A percentile compares a stretch with the other conserved stretches of the same genome.
phyloP scores from a whole-genome alignment of 2,797 vertebrate species.

The Acanthurus tractus region DNA sequence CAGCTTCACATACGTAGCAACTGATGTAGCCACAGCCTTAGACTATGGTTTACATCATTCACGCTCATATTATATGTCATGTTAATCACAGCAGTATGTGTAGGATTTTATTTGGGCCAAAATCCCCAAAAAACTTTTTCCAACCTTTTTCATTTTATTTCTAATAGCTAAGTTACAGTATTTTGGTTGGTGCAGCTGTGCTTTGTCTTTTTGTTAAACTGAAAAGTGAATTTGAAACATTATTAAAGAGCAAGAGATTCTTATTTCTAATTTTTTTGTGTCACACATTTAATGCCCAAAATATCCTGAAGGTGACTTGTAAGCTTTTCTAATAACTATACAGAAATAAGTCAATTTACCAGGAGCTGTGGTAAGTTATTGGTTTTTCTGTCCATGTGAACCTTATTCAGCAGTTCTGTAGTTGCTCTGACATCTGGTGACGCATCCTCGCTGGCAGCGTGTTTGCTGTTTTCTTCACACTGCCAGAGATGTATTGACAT shows the following conservation, averaged over 20 bases:
- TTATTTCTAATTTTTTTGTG: too few species aligned
- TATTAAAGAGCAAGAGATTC: not conserved
- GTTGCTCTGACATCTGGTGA: not conserved
- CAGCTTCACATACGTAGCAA: not conserved
- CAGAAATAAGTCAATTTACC: not conserved
- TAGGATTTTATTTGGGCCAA: not conserved
- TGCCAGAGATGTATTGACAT: constrained; percentile 32
- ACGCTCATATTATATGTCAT: not conserved
- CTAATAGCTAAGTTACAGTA: not conserved
- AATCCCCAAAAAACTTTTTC: not conserved
- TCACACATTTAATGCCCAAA: not conserved
- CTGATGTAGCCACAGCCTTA: constrained; percentile 9
- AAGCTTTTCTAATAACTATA: not conserved
- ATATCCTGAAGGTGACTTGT: not conserved
- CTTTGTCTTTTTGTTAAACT: not conserved
- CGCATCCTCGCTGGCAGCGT: not conserved
- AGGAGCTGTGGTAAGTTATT: not conserved
- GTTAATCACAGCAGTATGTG: not conserved
- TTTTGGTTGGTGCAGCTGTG: not conserved
- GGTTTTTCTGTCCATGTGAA: not conserved
- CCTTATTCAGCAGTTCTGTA: not conserved
- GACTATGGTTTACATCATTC: constrained; percentile 3
- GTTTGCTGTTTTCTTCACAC: constrained; percentile 4
- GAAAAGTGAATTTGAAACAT: constrained; percentile 1
- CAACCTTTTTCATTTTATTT: not conserved